phyloP scores from a whole-genome alignment of 2,113 vertebrate genomes.

The Solea senegalensis region DNA sequence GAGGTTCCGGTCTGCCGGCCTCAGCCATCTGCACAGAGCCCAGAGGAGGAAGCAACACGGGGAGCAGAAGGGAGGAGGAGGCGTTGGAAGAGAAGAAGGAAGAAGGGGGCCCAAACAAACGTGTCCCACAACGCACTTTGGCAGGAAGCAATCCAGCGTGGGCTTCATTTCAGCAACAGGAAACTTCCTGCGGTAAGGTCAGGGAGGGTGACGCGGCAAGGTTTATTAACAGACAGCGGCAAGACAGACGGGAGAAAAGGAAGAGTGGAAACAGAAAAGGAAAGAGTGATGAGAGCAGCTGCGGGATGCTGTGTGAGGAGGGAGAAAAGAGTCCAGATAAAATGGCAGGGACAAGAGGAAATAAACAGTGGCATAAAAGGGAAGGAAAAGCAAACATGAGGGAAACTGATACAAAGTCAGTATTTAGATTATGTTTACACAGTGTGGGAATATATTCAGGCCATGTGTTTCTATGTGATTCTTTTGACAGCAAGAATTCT shows the following conservation, averaged over 20 bases:
- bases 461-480: background rate
- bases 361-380: slow-evolving; percentile 3
- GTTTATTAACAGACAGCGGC: slow-evolving; percentile 61
- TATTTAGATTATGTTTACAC: slow-evolving; percentile 5
- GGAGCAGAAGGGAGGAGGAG: slow-evolving; percentile 57
- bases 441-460: background rate
- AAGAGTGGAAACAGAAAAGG: slow-evolving; percentile 49
- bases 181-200: slow-evolving; percentile 89
- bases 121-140: slow-evolving; percentile 85
- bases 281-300: slow-evolving; percentile 24
- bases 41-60: slow-evolving; percentile 73
- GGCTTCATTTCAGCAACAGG: slow-evolving; percentile 89
- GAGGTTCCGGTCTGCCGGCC: slow-evolving; percentile 71
- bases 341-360: slow-evolving; percentile 11
- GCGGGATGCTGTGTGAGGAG: slow-evolving; percentile 2
- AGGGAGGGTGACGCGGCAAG: slow-evolving; percentile 59
- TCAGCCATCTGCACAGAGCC: slow-evolving; percentile 74
- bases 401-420: slow-evolving; percentile 32
- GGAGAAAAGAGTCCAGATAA: background rate
- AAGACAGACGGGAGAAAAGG: slow-evolving; percentile 26
- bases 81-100: slow-evolving; percentile 41
- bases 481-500: background rate
- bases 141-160: slow-evolving; percentile 88
- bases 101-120: slow-evolving; percentile 76
- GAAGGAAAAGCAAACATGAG: slow-evolving; percentile 48